These are phyloP conservation scores for Meloidogyne exigua DNA, from an alignment of 1,140 invertebrate genomes.

Conservation along the genomic window DNA sequence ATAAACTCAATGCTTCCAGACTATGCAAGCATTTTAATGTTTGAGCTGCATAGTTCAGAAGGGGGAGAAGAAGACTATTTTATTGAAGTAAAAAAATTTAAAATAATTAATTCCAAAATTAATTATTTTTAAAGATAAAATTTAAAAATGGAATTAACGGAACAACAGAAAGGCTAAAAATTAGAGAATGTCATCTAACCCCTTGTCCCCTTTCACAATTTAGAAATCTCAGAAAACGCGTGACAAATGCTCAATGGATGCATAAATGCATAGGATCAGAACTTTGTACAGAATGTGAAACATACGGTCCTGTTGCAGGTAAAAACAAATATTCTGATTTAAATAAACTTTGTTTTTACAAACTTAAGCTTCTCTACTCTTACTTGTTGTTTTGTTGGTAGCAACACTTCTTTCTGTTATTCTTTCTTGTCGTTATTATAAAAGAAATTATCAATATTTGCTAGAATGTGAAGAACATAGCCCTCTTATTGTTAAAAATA, in stretches of 20 bases:
- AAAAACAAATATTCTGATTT: not conserved
- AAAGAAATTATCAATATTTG: slow-evolving; percentile 4
- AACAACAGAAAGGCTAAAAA: not conserved
- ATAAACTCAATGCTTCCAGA: slow-evolving; percentile 10
- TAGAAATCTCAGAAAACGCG: slow-evolving; percentile 11
- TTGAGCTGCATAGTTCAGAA: slow-evolving; percentile 14
- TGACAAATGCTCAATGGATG: slow-evolving; percentile 26
- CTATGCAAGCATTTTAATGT: slow-evolving; percentile 6
- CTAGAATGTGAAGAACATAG: slow-evolving; percentile 11
- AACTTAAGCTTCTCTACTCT: slow-evolving; percentile 1
- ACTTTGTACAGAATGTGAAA: not conserved
- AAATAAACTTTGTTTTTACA: not conserved
- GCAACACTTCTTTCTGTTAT: not conserved
- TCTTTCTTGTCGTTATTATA: slow-evolving; percentile 13
- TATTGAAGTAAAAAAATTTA: slow-evolving; percentile 1
- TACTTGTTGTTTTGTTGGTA: slow-evolving; percentile 12
- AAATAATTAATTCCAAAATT: not conserved
- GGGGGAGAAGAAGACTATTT: not conserved
- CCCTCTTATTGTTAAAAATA: slow-evolving; percentile 6
- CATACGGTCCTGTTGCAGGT: slow-evolving; percentile 24
- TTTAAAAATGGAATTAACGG: slow-evolving; percentile 14
- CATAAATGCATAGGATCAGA: not conserved
- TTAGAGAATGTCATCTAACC: slow-evolving; percentile 10
- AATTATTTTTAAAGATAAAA: slow-evolving; percentile 12
- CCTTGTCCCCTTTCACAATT: slow-evolving; percentile 20